Evolutionary conservation across 2,888 invertebrate genomes (phyloP).

Genomic region (Synanthedon tipuliformis): DNA sequence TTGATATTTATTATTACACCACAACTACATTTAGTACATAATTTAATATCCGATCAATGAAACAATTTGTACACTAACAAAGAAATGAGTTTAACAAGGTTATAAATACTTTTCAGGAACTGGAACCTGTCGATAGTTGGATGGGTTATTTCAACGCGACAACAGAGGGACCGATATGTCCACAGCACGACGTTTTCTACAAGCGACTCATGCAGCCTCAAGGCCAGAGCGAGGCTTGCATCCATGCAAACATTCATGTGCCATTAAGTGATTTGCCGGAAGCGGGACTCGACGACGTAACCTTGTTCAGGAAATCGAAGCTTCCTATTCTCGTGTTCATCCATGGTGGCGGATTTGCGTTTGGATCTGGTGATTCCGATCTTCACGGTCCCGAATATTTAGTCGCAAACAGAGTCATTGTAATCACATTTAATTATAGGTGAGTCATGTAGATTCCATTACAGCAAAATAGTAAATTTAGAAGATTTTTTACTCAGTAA

Average conservation of each 20-base stretch:
- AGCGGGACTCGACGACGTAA: slow-evolving; percentile 8
- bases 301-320: slow-evolving; percentile 6
- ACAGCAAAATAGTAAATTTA: neutral
- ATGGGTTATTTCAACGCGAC: slow-evolving; percentile 61
- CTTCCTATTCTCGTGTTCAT: slow-evolving; percentile 52
- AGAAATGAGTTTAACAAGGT: too few relatives aligned
- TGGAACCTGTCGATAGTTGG: slow-evolving; percentile 65
- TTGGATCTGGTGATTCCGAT: slow-evolving; percentile 50
- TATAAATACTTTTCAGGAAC: slow-evolving; percentile 43
- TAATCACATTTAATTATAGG: slow-evolving; percentile 62
- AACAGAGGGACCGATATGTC: slow-evolving; percentile 70
- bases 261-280: slow-evolving; percentile 28
- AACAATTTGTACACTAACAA: too few relatives aligned
- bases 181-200: slow-evolving; percentile 65
- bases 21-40: too few relatives aligned
- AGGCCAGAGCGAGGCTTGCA: slow-evolving; percentile 44
- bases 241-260: slow-evolving; percentile 50
- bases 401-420: slow-evolving; percentile 39
- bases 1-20: too few relatives aligned
- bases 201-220: slow-evolving; percentile 25
- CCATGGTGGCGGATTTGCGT: slow-evolving; percentile 57
- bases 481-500: too few relatives aligned
- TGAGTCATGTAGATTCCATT: slow-evolving; percentile 10
- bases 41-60: too few relatives aligned
- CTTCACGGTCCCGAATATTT: slow-evolving; percentile 51